These are phyloP conservation scores for Chrosomus eos DNA, from an alignment of 2,797 vertebrate genomes.

Conservation along the genomic window DNA sequence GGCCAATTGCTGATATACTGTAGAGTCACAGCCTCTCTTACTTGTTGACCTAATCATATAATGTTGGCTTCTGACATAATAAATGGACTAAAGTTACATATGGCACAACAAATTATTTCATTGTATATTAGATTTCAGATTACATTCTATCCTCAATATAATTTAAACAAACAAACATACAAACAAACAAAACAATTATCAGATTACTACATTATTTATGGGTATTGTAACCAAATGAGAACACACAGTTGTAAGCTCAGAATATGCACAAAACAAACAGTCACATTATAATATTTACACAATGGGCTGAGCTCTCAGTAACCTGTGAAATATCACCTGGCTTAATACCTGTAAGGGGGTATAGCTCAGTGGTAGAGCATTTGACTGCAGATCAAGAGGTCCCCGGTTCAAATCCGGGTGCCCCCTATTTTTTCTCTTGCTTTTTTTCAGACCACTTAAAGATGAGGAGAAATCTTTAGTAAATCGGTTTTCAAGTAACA, in stretches of 20 bases:
- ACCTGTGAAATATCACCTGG: not conserved
- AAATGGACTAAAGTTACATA: not conserved
- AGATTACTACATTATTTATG: not conserved
- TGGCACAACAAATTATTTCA: not conserved
- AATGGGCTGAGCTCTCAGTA: not conserved
- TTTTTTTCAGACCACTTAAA: not conserved
- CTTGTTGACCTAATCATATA: not conserved
- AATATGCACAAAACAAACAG: not conserved
- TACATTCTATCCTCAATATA: not conserved
- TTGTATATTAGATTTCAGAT: not conserved
- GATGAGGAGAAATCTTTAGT: not conserved
- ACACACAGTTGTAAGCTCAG: not conserved
- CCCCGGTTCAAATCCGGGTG: conserved; percentile 71
- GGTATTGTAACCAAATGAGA: not conserved
- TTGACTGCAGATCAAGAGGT: conserved; percentile 79
- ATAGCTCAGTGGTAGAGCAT: conserved; percentile 75
- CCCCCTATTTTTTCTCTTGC: conserved; percentile 48
- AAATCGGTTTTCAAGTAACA: not conserved
- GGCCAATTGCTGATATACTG: not conserved
- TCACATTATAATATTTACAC: not conserved
- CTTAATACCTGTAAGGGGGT: not conserved
- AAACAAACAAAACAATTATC: not conserved
- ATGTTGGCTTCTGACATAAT: not conserved
- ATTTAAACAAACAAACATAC: not conserved
- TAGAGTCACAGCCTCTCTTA: not conserved